phyloP scores from a whole-genome alignment of 2,797 vertebrate genomes.

The Lacerta bilineata region DNA sequence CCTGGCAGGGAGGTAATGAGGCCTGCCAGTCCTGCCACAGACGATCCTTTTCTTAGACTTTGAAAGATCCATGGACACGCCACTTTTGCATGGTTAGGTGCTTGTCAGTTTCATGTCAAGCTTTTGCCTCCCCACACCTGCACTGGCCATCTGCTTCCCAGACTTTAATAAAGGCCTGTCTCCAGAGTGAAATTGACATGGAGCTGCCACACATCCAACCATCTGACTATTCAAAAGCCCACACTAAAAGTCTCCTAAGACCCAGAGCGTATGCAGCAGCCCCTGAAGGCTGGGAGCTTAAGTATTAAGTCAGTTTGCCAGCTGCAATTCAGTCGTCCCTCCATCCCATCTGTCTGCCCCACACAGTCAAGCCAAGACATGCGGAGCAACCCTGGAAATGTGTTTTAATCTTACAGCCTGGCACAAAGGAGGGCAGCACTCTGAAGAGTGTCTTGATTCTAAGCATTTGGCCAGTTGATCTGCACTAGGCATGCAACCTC shows the following conservation, averaged over 20 bases:
- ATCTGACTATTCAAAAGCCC: neutral
- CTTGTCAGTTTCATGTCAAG: neutral
- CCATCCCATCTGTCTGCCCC: slow-evolving; percentile 6
- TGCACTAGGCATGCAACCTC: neutral
- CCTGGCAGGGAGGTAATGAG: neutral
- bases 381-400: neutral
- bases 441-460: neutral
- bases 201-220: neutral
- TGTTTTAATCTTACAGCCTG: slow-evolving; percentile 1
- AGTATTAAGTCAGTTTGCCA: neutral
- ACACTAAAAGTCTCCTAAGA: neutral
- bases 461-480: neutral
- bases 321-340: neutral
- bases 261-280: neutral
- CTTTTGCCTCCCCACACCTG: neutral
- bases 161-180: slow-evolving; percentile 9
- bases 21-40: neutral
- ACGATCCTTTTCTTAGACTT: neutral
- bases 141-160: slow-evolving; percentile 9
- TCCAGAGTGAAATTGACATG: slow-evolving; percentile 19
- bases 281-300: neutral
- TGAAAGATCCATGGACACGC: neutral
- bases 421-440: neutral
- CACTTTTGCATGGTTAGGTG: neutral
- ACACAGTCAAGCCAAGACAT: slow-evolving; percentile 10